Base-by-base conservation (phyloP, 2,888 invertebrate genomes). In the Dione juno region DNA sequence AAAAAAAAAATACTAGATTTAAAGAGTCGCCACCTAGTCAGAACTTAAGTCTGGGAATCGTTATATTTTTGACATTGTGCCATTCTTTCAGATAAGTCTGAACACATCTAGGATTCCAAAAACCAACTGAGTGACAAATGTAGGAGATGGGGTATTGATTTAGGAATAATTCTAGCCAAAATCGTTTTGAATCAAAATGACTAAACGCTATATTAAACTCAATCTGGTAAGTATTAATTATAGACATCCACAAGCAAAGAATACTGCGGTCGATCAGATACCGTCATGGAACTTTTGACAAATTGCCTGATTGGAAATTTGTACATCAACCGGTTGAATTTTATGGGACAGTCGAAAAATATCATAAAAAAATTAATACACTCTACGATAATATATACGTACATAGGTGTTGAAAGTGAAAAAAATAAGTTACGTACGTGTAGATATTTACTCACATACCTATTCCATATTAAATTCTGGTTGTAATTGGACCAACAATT, bases 241-340 rank as follows among this genome's bases (percentile, higher is more conserved):
- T 37, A 58, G 7, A 41, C 41, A 21, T 14, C 58, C 21, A 21
- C 41, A 6, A 43, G 5, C 43, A 59, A 16, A 7, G 13, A 57
- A 11, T 40, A 16, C 37, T 16, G 45, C 43, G 45, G 21, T 35
- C 45, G 7, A 28, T 45, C n/a, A 45, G 45, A 61, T 43, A n/a
- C 43, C 28, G 45, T 45, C 28, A 16, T 61, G n/a, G 61, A 61
- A 28, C 9, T 8, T 40, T n/a, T 61, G 28, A 61, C 45, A 61
- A 61, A 61, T 61, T n/a, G 45, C n/a, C 28, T 35, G 61, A 61
- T 61, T 61, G 45, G 61, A 45, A 45, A 61, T 40, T 16, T 57
- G 45, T 61, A 35, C 28, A 61, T 61, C 61, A 45, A 61, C 45
- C 61, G 16, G 45, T 3, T 7, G 45, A 45, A 13, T 61, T 61